Percentiles rank a stretch among this genome's conserved stretches.
phyloP scores from a whole-genome alignment of 2,113 vertebrate genomes.

The Eira barbara region DNA sequence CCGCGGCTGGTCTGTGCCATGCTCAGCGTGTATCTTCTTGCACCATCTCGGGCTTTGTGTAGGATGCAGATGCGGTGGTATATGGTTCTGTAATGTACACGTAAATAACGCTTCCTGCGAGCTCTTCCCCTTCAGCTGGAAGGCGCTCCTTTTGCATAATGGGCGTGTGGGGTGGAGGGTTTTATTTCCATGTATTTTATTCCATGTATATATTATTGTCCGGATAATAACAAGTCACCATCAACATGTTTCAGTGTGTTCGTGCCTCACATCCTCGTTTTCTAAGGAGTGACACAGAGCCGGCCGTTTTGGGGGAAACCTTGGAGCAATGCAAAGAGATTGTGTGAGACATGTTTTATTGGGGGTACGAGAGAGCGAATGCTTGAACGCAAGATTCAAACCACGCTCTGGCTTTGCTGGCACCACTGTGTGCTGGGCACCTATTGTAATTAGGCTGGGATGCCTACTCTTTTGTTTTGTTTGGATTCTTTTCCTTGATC shows the following conservation, averaged over 20 bases:
- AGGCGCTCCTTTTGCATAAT: constrained; percentile 1
- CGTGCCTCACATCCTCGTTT: background rate
- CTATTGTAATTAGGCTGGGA: constrained; percentile 29
- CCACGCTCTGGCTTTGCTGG: background rate
- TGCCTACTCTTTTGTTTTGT: constrained; percentile 63
- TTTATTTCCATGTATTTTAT: background rate
- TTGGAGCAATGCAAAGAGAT: constrained; percentile 33
- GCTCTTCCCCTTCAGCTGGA: constrained; percentile 6
- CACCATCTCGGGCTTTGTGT: constrained; percentile 59
- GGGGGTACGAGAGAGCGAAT: background rate
- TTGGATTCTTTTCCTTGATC: constrained; percentile 33
- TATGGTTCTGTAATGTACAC: constrained; percentile 28
- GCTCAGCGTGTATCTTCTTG: constrained; percentile 49
- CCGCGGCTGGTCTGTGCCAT: constrained; percentile 43
- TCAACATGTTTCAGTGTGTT: background rate
- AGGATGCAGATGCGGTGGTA: constrained; percentile 32
- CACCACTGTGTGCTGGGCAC: background rate
- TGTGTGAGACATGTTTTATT: background rate
- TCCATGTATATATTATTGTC: background rate
- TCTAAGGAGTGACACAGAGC: background rate
- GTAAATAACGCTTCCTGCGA: constrained; percentile 50
- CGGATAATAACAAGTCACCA: background rate
- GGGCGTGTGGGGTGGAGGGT: background rate
- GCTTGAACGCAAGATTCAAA: background rate
- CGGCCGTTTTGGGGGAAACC: background rate